phyloP scores from a whole-genome alignment of 2,113 vertebrate genomes.

The Catagonus wagneri region DNA sequence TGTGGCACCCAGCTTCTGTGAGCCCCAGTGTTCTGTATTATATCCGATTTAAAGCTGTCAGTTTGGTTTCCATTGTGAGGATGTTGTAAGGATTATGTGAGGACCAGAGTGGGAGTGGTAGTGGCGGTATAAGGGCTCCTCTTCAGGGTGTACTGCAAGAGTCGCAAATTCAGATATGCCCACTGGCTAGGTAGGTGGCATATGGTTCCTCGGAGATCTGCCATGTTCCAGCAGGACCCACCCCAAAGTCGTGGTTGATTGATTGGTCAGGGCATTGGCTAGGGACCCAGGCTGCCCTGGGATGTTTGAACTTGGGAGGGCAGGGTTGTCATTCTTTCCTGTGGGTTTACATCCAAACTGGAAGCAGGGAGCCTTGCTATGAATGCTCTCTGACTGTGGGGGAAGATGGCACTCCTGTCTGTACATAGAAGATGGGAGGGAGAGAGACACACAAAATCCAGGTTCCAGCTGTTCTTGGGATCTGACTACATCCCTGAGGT shows the following conservation, averaged over 20 bases:
- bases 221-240: rapidly evolving
- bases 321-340: not conserved
- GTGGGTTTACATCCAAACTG: not conserved
- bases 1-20: not conserved
- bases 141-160: not conserved
- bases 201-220: not conserved
- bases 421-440: not conserved
- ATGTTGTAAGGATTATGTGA: not conserved
- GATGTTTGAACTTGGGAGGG: not conserved
- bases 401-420: not conserved
- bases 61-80: not conserved
- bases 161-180: not conserved
- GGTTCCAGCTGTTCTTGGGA: not conserved
- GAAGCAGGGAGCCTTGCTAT: not conserved
- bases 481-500: not conserved
- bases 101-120: not conserved
- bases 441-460: not conserved
- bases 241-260: not conserved
- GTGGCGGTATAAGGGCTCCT: not conserved
- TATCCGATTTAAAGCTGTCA: not conserved
- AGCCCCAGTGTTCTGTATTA: not conserved
- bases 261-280: not conserved
- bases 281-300: not conserved
- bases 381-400: not conserved
- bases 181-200: too few relatives aligned